Evolutionary conservation across 2,797 vertebrate species (phyloP), one percentile per base, ranked within the genome.

Genomic region (Etheostoma nigrum): DNA sequence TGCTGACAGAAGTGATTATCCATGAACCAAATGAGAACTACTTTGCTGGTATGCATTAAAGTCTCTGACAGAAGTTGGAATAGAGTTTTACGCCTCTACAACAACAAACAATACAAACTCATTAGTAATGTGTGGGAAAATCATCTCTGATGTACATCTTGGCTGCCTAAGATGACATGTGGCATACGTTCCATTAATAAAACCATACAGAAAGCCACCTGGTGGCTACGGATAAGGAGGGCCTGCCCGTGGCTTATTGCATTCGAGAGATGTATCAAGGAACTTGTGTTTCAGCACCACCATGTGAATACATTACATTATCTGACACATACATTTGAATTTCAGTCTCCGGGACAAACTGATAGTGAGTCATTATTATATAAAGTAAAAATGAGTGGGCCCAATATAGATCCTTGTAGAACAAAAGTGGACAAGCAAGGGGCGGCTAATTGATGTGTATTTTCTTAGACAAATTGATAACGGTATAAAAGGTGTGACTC

Each of bases 351-450:
- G 74, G 81, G 83, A 91, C 79, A 77, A 79, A 83, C 72, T 72
- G 72, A 76, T 74, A 74, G 45, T 90, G 92, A 91, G 80, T 92
- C 87, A 90, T 73, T 83, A 78, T 91, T 93, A 90, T 68, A 75
- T 91, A 90, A 90, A 86, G 82, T 87, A 54, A 79, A 85, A 87
- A 77, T 23, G 83, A 89, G 86, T 93, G 92, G 89, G 86, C 81
- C 80, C 70, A 68, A 73, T 58, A 72, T 72, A 40, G 76, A 75
- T 84, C 76, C 75, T 78, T 76, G 72, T 52, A 55, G 53, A 82
- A 79, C 69, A 84, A 72, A 86, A 84, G 83, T 78, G 69, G 79
- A 84, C 45, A 65, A 67, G 79, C 69, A 82, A 80, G 87, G 82
- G 74, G 64, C 84, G 76, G 27, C 54, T 77, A 85, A 90, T 78